These are phyloP conservation scores for Nasonia longicornis DNA, from an alignment of 1,140 invertebrate genomes.

Conservation along the genomic window DNA sequence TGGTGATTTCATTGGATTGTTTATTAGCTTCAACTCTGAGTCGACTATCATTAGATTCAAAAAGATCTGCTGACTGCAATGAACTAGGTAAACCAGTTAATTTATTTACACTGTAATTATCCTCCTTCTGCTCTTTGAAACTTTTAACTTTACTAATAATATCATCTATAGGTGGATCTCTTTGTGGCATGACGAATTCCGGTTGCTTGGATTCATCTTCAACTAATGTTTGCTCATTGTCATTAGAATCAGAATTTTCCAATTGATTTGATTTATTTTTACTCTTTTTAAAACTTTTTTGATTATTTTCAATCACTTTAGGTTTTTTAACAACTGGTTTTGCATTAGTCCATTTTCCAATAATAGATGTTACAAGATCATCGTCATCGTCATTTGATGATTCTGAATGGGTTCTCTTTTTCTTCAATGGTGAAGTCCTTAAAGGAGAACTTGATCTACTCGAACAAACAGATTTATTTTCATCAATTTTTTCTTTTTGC, in stretches of 20 bases:
- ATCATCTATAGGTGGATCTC: slow-evolving; percentile 28
- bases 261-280: neutral
- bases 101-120: neutral
- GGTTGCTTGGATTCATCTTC: neutral
- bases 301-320: neutral
- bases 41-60: slow-evolving; percentile 39
- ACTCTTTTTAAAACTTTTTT: neutral
- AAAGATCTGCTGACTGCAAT: slow-evolving; percentile 37
- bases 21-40: neutral
- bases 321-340: slow-evolving; percentile 26
- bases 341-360: slow-evolving; percentile 36
- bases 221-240: neutral
- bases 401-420: slow-evolving; percentile 40
- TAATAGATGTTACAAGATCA: slow-evolving; percentile 23
- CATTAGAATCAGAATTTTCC: neutral
- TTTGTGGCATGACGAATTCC: neutral
- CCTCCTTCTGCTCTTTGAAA: slow-evolving; percentile 2
- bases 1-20: neutral
- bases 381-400: slow-evolving; percentile 39
- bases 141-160: slow-evolving; percentile 19
- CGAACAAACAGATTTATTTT: neutral
- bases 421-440: slow-evolving; percentile 25
- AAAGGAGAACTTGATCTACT: slow-evolving; percentile 21
- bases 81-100: slow-evolving; percentile 20
- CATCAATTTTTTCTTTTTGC: neutral